Evolutionary conservation across 2,797 vertebrate genomes (phyloP).

Genomic region (Trematomus bernacchii): DNA sequence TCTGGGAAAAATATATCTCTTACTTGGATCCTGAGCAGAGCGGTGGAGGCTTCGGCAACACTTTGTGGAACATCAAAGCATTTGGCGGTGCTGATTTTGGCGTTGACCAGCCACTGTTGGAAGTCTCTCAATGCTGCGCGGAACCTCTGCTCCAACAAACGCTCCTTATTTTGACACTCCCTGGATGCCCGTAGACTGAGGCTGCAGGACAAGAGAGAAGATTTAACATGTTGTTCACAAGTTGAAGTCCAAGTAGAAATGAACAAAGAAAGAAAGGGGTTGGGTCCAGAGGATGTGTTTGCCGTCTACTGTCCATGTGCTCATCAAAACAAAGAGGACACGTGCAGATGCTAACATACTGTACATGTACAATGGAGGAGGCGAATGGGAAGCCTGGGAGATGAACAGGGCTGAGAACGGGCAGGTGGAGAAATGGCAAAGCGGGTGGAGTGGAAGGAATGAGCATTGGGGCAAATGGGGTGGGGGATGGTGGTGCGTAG

Average conservation of each 20-base stretch:
- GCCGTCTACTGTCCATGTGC: constrained; percentile 39
- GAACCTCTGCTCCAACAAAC: constrained; percentile 94
- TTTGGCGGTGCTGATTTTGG: constrained; percentile 94
- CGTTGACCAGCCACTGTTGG: constrained; percentile 95
- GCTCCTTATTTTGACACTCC: constrained; percentile 96
- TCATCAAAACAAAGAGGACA: constrained; percentile 53
- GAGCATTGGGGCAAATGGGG: constrained; percentile 57
- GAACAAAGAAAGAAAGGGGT: constrained; percentile 29
- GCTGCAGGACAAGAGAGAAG: constrained; percentile 73
- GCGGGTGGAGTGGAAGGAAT: constrained; percentile 84
- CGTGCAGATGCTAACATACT: constrained; percentile 39
- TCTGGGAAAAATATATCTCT: constrained; percentile 23
- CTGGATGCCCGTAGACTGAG: constrained; percentile 94
- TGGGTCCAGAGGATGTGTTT: constrained; percentile 10
- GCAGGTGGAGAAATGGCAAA: constrained; percentile 80
- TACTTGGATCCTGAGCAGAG: constrained; percentile 96
- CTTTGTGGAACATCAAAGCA: constrained; percentile 95
- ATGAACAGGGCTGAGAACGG: constrained; percentile 65
- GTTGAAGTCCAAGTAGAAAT: constrained; percentile 24
- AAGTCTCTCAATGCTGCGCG: constrained; percentile 90
- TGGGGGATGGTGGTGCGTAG: constrained; percentile 67
- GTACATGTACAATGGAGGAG: constrained; percentile 37
- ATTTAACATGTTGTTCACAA: constrained; percentile 25
- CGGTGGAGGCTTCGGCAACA: constrained; percentile 88
- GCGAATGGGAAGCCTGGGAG: constrained; percentile 19